A percentile compares a stretch with the other conserved stretches of the same genome.
Conservation (phyloP, 2,797 vertebrate species). For the Sylvilagus floridanus region DNA sequence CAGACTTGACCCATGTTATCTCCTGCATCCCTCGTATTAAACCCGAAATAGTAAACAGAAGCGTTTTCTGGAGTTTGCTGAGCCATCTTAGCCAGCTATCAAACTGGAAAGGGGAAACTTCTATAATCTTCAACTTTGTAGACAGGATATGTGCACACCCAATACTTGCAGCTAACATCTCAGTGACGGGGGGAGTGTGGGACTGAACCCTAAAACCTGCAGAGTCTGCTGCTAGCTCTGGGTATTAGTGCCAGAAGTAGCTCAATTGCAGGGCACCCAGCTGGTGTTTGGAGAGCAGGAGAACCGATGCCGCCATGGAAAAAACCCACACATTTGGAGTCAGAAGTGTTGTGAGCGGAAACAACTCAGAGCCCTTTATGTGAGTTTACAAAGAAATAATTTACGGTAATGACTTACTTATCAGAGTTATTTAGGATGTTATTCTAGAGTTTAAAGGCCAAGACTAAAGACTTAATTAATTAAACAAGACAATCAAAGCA, state of each 20-base stretch:
- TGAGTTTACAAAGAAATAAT: conserved; percentile 1
- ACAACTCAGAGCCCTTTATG: neutral
- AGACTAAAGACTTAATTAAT: neutral
- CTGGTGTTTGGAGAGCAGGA: neutral
- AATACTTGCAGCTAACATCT: too few species aligned
- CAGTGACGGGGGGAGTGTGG: too few species aligned
- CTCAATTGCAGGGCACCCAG: neutral
- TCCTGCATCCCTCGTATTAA: neutral
- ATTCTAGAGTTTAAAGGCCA: conserved; percentile 20
- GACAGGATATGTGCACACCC: neutral
- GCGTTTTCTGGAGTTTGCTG: neutral
- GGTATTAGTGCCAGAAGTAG: neutral
- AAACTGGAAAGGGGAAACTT: neutral
- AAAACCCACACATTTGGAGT: neutral
- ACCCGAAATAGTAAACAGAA: neutral
- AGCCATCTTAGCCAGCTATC: neutral
- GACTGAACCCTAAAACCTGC: neutral
- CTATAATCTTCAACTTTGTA: neutral
- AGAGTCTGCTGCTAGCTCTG: neutral
- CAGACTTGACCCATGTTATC: neutral
- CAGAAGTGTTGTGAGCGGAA: neutral
- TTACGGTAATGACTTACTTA: neutral
- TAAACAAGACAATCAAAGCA: neutral
- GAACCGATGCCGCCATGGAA: neutral
- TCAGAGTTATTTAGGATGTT: neutral